Evolutionary conservation across 2,113 vertebrate genomes (phyloP), one percentile per base, ranked within the genome.

Genomic region (Myotis davidii): DNA sequence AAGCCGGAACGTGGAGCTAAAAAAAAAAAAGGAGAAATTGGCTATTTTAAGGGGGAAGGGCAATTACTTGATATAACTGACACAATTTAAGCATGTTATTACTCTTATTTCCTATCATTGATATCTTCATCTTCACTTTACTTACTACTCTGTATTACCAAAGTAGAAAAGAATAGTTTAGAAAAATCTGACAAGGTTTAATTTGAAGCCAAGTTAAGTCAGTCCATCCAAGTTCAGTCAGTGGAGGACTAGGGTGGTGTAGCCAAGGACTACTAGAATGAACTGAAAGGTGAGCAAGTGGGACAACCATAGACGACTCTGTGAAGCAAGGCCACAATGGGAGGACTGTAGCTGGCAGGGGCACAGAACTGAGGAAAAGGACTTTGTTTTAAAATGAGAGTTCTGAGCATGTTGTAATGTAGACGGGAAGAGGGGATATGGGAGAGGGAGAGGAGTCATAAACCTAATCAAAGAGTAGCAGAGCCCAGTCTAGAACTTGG

Each of bases 1-100:
- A 99, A 98, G 86, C 99, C 99, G 92, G 99, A 99, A 84, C 99
- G 99, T 1, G 99, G 99, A 92, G 99, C 99, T 99, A 86, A 92
- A 98, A 97, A 95, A 96, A 78, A 81, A 61, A 73, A 29, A 27
- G 23, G 23, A 95, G 37, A 78, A n/a, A 82, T 18, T 67, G 65
- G 48, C 11, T 83, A 16, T 50, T 83, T 94, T 70, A 85, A 67
- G n/a, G 16, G 39, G 27, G 10, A 77, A 4, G 8, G 20, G 14
- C 23, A 72, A 73, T 5, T 5, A 65, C 0, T 12, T 9, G 27
- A 88, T 21, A 27, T 27, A 81, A 70, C 0, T n/a, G 18, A 54
- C 23, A 70, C 13, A 69, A 77, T 10, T 37, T 7, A 84, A 73
- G 18, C 21, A 84, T 3, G 20, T 23, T 9, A 50, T 23, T 13